These are phyloP conservation scores for Rhadina sibilatrix DNA, from an alignment of 2,113 vertebrate species.

Conservation along the genomic window DNA sequence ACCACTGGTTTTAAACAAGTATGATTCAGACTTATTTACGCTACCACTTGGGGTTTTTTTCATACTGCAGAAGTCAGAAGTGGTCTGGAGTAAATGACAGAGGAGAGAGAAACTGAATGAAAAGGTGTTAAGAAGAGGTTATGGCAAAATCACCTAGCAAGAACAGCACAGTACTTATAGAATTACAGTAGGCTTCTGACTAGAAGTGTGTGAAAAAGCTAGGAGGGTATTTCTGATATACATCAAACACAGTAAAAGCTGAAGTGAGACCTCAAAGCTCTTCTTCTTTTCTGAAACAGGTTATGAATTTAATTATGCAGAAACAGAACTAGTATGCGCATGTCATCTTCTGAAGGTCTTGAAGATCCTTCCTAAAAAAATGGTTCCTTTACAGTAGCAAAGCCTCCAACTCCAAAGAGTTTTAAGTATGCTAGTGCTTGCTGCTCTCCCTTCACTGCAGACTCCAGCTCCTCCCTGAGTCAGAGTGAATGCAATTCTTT, in stretches of 20 bases:
- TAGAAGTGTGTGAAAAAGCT: background rate
- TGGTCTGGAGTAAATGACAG: background rate
- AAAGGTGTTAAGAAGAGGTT: background rate
- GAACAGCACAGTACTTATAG: background rate
- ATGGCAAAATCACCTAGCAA: background rate
- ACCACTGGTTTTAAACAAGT: background rate
- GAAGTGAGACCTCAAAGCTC: background rate
- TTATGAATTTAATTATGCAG: background rate
- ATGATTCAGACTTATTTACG: background rate
- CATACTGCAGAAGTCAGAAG: background rate
- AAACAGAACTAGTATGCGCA: background rate
- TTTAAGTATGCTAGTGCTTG: background rate
- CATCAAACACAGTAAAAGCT: conserved; percentile 13
- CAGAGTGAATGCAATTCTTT: background rate
- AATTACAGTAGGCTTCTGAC: background rate
- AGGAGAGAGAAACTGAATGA: background rate
- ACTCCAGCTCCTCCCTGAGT: background rate
- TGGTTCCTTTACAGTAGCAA: background rate
- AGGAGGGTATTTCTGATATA: conserved; percentile 5
- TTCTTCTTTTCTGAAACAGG: background rate
- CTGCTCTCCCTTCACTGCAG: background rate
- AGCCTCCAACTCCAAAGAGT: background rate
- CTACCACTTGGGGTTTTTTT: background rate
- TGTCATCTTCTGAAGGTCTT: background rate
- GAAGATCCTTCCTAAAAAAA: background rate